These are phyloP conservation scores for Leptopilina myrica DNA, from an alignment of 2,888 invertebrate species.

Conservation along the genomic window DNA sequence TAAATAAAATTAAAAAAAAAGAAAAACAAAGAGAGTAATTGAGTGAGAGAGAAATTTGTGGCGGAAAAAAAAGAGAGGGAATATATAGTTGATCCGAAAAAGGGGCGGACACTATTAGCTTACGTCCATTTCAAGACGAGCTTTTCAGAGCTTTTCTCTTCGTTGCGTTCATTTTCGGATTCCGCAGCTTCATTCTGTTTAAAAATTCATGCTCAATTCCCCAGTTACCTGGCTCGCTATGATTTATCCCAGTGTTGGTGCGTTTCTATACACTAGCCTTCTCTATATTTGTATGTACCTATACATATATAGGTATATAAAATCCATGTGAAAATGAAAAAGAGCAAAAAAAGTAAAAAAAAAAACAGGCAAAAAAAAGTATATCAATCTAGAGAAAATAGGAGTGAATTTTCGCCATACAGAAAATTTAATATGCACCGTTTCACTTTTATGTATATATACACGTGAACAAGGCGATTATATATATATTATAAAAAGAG, in stretches of 20 bases:
- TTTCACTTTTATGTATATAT: not conserved
- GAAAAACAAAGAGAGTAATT: too few species aligned
- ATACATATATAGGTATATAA: not conserved
- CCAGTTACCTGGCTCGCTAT: slow-evolving; percentile 56
- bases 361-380: too few species aligned
- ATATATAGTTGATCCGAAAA: not conserved
- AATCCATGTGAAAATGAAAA: not conserved
- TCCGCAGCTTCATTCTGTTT: slow-evolving; percentile 58
- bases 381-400: slow-evolving; percentile 2
- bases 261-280: not conserved
- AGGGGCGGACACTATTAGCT: not conserved
- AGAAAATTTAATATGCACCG: not conserved
- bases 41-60: not conserved
- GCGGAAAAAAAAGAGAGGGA: not conserved
- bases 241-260: slow-evolving; percentile 37
- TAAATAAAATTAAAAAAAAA: too few species aligned
- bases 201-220: slow-evolving; percentile 64
- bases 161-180: slow-evolving; percentile 57
- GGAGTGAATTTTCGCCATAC: not conserved
- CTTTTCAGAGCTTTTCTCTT: slow-evolving; percentile 13
- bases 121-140: slow-evolving; percentile 3
- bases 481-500: not conserved
- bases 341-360: too few species aligned
- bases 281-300: too few species aligned
- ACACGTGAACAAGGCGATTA: not conserved